Conservation (phyloP, 2,113 vertebrate genomes). For the Chinchilla lanigera region DNA sequence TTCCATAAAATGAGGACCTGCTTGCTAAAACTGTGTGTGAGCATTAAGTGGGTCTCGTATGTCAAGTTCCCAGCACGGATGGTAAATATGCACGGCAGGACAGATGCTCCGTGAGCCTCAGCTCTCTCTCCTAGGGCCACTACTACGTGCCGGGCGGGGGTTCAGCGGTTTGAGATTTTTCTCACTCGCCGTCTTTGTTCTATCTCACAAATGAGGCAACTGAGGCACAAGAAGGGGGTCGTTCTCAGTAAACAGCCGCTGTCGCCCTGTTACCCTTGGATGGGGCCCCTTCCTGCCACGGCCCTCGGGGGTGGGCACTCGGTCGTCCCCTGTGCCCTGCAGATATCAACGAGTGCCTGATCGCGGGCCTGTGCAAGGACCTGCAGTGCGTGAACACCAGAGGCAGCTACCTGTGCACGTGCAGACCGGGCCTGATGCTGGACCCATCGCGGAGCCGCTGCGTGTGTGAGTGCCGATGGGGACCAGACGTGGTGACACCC, state of each 20-base stretch:
- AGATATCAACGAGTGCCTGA: conserved; percentile 97
- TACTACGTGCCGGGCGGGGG: background rate
- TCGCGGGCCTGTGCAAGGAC: conserved; percentile 93
- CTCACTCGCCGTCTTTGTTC: background rate
- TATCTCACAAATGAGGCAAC: conserved; percentile 1
- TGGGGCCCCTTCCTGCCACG: background rate
- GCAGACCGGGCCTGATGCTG: conserved; percentile 93
- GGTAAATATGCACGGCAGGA: background rate
- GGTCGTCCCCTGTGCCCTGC: conserved; percentile 66
- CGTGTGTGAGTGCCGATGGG: conserved; percentile 92
- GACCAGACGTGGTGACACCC: background rate
- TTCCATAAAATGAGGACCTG: background rate
- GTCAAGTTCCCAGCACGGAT: background rate
- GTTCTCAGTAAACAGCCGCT: background rate
- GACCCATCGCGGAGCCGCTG: conserved; percentile 96
- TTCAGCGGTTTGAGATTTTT: background rate
- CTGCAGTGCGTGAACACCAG: conserved; percentile 95
- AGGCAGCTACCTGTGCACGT: conserved; percentile 96
- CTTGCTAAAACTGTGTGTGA: background rate
- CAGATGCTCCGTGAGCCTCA: background rate
- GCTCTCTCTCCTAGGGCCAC: background rate
- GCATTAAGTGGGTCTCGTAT: background rate
- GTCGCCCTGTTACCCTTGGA: background rate
- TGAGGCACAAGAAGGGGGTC: background rate
- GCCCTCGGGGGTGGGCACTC: accelerated